Base-by-base conservation (phyloP, 2,888 invertebrate genomes). In the Drepanosiphum platanoidis region DNA sequence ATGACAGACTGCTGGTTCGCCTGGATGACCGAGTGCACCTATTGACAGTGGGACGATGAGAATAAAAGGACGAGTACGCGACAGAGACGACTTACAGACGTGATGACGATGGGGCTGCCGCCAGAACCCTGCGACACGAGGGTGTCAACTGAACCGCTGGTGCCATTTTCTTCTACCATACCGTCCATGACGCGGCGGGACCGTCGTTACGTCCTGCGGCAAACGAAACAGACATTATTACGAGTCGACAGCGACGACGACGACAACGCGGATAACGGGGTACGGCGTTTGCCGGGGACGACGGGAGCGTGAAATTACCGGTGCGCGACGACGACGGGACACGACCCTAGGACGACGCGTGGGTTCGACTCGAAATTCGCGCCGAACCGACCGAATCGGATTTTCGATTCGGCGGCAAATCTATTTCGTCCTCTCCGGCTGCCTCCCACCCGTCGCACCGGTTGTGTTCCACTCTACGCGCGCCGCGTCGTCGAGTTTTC, bases 11-110 rank as follows among this genome's bases (percentile, higher is more conserved):
- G 97, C 90, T 97, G 97, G 90, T 96, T 97, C 87, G 96, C 95
- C 91, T 98, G 97, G 90, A 97, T 97, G 87, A 97, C 97, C 88
- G 97, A 96, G 91, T 97, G 97, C 87, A 96, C 96, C 94, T 96
- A 88, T 90, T 92, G 27, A 86, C 42, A 68, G 18, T 71, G 11
- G 11, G n/a, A 61, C 30, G 3, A 13, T 13, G 13, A n/a, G n/a
- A n/a, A n/a, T n/a, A n/a, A n/a, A n/a, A n/a, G n/a, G n/a, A 30
- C 27, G 27, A 32, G 36, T 18, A 9, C 27, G 34, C 36, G 39
- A 36, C 27, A 15, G 11, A 0, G 13, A 81, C 13, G 36, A 83
- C 82, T 9, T 92, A 92, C 92, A 91, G 92, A 92, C 87, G 92
- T 92, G 88, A 91, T 91, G 88, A 92, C 91, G 84, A 91, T 91